Evolutionary conservation across 2,113 vertebrate genomes (phyloP), one percentile per base, ranked within the genome.

Genomic region (Oryzias celebensis): DNA sequence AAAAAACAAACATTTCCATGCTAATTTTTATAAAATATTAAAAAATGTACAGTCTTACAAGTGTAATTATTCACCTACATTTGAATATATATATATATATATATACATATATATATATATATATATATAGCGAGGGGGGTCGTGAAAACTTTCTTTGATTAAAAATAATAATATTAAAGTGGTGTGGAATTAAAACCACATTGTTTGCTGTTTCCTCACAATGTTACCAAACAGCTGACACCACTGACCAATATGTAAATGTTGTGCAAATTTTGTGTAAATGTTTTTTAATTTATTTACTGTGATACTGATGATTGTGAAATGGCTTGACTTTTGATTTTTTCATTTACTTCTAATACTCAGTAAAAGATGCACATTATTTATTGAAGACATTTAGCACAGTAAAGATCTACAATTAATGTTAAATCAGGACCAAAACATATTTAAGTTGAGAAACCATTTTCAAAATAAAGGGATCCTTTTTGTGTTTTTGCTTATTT

Each of bases 181-280:
- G 23, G 18, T 51, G 49, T 61, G 20, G 8, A 60, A 18, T 18
- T 45, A 13, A 57, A 7, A 24, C 20, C 7, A 31, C 14, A 3
- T 45, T 1, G 4, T 14, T 63, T 61, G 8, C n/a, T 44, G 7
- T 28, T 26, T 53, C 12, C 55, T 14, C 15, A 2, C 36, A 0
- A 75, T 72, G 2, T 8, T 58, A 57, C 15, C 54, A 42, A 47
- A 28, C 26, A 28, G 26, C 26, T 28, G 26, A 28, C 26, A 28
- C 26, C 26, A 28, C 26, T 28, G 26, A 5, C 26, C 52, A 0
- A 49, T 18, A 3, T 68, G 8, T 24, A 20, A 20, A 20, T 20
- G 20, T 20, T 20, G 8, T n/a, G 31, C 2, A 41, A 28, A 22
- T 47, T 16, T 58, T 63, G 23, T 44, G 14, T 18, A 16, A 3